Base-by-base conservation (phyloP, 2,113 vertebrate species). In the Bos javanicus region DNA sequence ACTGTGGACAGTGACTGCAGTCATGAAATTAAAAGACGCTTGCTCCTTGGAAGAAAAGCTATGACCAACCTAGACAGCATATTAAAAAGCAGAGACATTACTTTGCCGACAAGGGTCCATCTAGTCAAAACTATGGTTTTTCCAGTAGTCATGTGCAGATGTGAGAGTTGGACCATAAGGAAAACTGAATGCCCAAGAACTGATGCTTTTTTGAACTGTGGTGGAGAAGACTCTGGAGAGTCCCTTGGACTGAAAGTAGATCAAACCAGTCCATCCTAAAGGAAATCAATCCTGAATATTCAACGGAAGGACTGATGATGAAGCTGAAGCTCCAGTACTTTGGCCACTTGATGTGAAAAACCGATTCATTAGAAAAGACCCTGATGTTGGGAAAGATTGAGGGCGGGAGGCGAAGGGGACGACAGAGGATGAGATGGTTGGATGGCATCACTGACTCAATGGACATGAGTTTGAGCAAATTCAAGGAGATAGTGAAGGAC, bases 161-260 rank as follows among this genome's bases (percentile, higher is more conserved):
- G n/a, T 67, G 33, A 67, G n/a, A 67, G n/a, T 5, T 67, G 64
- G 64, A 36, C 64, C 17, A 21, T 10, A 21, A 67, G 36, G 33
- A 67, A 36, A 36, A 5, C 64, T 57, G 56, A 67, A 4, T 11
- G 17, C 64, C 1, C 4, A 67, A 36, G 8, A 67, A 36, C 2
- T 36, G 17, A 36, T 71, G n/a, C 0, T 36, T 71, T 36, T 71
- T 36, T 36, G 64, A 71, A 36, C 64, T 71, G n/a, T 39, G 19
- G 5, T 71, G 67, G n/a, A 21, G n/a, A 71, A 71, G n/a, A 71
- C n/a, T 71, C 64, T 71, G 36, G 64, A 71, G 64, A 36, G n/a
- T 36, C n/a, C 4, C n/a, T 36, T 36, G n/a, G 64, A 71, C 64
- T 0, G 1, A 2, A 21, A 71, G n/a, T n/a, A 71, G 64, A 36